Evolutionary conservation across 2,888 invertebrate species (phyloP).

Genomic region (Chrysodeixis includens): DNA sequence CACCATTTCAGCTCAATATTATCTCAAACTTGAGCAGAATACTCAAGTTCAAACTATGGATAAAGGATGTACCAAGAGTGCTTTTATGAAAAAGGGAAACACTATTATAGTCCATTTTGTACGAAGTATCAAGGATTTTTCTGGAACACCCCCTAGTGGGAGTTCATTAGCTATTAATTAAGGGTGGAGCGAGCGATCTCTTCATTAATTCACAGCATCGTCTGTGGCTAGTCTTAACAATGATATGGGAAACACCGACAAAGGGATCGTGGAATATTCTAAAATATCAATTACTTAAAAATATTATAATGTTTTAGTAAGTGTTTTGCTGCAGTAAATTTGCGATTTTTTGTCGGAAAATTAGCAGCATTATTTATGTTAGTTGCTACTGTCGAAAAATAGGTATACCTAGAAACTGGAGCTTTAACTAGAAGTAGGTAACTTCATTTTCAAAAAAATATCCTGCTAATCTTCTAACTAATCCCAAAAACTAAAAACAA

Average conservation of each 20-base stretch:
- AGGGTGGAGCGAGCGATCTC: slow-evolving; percentile 67
- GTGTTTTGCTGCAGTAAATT: neutral
- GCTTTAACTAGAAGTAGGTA: too few relatives aligned
- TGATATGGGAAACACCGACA: slow-evolving; percentile 57
- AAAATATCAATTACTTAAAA: slow-evolving; percentile 11
- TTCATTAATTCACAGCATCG: slow-evolving; percentile 78
- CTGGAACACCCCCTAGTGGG: slow-evolving; percentile 52
- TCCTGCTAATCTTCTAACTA: slow-evolving; percentile 23
- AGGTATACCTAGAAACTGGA: too few relatives aligned
- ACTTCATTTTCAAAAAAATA: neutral
- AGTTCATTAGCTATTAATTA: slow-evolving; percentile 79
- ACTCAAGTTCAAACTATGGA: slow-evolving; percentile 2
- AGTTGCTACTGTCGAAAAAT: too few relatives aligned
- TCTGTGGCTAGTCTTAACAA: slow-evolving; percentile 72
- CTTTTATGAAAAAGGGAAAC: slow-evolving; percentile 2
- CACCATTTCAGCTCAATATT: neutral
- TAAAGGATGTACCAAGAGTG: neutral
- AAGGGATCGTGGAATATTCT: slow-evolving; percentile 19
- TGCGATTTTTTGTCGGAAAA: too few relatives aligned
- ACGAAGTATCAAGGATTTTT: slow-evolving; percentile 59
- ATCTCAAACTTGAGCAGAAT: neutral
- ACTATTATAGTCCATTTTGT: slow-evolving; percentile 25
- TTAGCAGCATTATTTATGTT: too few relatives aligned
- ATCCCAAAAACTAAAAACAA: slow-evolving; percentile 22
- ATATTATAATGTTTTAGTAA: neutral